These are phyloP conservation scores for Leptodactylus fuscus DNA, from an alignment of 2,113 vertebrate genomes.

Conservation along the genomic window DNA sequence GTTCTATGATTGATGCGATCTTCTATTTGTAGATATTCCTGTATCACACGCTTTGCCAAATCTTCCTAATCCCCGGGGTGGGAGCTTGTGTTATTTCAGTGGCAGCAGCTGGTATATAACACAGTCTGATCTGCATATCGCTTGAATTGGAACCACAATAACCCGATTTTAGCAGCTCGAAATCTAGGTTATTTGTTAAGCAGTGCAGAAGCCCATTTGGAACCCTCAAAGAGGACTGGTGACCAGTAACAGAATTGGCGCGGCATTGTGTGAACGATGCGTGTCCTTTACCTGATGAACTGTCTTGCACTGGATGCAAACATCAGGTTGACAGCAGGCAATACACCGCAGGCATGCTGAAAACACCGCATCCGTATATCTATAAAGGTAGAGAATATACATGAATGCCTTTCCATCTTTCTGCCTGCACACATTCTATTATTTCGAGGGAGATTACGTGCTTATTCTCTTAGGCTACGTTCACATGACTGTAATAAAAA, in stretches of 20 bases:
- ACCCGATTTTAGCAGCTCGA: background rate
- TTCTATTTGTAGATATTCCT: conserved; percentile 24
- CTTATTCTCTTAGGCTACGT: too few species aligned
- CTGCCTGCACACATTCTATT: background rate
- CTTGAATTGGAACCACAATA: background rate
- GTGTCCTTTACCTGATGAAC: background rate
- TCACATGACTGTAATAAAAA: too few species aligned
- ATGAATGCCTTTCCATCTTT: background rate
- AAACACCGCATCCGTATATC: background rate
- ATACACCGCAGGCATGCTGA: background rate
- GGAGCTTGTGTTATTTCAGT: conserved; percentile 30
- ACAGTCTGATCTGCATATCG: conserved; percentile 32
- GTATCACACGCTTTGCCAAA: conserved; percentile 24
- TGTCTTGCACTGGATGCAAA: background rate
- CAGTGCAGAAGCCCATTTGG: conserved; percentile 4
- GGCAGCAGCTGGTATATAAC: conserved; percentile 29
- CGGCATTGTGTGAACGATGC: background rate
- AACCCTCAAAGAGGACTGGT: background rate
- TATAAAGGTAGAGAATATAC: background rate
- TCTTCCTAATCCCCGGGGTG: conserved; percentile 30
- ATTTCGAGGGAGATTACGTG: too few species aligned
- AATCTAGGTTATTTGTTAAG: background rate
- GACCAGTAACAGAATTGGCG: background rate
- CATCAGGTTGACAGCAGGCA: background rate
- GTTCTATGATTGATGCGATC: conserved; percentile 14